phyloP scores from a whole-genome alignment of 2,797 vertebrate genomes.

The Chrysocyon brachyurus region DNA sequence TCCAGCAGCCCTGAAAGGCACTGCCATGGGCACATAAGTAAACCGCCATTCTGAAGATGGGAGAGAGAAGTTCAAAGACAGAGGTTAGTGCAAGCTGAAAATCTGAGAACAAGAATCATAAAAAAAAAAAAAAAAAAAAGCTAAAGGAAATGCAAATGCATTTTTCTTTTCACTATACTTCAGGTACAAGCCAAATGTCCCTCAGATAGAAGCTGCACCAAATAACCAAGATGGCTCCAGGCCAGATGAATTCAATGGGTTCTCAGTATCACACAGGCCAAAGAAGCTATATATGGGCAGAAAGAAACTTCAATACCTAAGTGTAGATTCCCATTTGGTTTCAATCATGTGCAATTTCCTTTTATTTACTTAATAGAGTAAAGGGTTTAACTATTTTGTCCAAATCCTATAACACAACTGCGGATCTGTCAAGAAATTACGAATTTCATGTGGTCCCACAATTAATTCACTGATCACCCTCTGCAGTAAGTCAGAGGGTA shows the following conservation, averaged over 20 bases:
- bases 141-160: conserved; percentile 77
- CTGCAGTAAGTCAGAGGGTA: conserved; percentile 71
- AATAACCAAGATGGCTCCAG: conserved; percentile 66
- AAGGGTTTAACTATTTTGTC: conserved; percentile 84
- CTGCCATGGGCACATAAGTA: not conserved
- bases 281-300: conserved; percentile 74
- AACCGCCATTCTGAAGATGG: conserved; percentile 74
- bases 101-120: conserved; percentile 65
- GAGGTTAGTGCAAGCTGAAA: conserved; percentile 39
- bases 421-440: conserved; percentile 79
- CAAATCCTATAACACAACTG: conserved; percentile 81
- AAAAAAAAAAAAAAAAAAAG: conserved; percentile 71
- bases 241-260: conserved; percentile 65
- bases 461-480: conserved; percentile 65
- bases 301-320: conserved; percentile 56
- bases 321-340: conserved; percentile 81
- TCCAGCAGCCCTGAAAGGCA: not conserved
- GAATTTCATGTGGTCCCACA: conserved; percentile 80
- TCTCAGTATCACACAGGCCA: conserved; percentile 63
- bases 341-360: conserved; percentile 84
- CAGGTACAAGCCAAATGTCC: conserved; percentile 54
- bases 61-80: conserved; percentile 78
- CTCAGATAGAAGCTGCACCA: conserved; percentile 22
- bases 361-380: conserved; percentile 80
- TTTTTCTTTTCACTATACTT: conserved; percentile 66